Base-by-base conservation (phyloP, 2,888 invertebrate genomes). In the Mechanitis messenoides region DNA sequence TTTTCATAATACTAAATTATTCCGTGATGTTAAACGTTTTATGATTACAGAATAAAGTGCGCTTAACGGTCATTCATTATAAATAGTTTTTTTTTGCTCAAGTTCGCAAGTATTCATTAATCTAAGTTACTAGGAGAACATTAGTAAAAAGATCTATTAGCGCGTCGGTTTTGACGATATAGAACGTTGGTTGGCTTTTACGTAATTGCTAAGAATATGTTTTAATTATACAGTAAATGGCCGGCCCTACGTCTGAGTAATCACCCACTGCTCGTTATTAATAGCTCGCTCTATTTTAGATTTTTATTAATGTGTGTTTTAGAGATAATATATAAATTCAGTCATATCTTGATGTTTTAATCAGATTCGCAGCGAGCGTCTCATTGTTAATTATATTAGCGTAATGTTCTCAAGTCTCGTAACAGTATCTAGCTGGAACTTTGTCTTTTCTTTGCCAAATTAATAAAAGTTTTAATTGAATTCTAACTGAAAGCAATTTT, bases 381-480 rank as follows among this genome's bases (percentile, higher is more conserved):
- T 80, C 74, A 74, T 75, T 78, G 78, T 81, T 83, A 86, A 85
- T 85, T 85, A 80, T 84, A 81, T 86, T 79, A 83, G 77, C 81
- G 76, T 80, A 85, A 86, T 81, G 81, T 78, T 79, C 79, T 75
- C 73, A 77, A 79, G 77, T 78, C 76, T 73, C 75, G 75, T 77
- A 83, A 83, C 84, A 81, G 79, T 83, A 83, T 82, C 81, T 75
- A 62, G 60, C 62, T 64, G 60, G 58, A 66, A 77, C 79, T 79
- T 79, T 76, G 78, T 73, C 77, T 79, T 82, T 84, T 84, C 85
- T 83, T 83, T 81, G 80, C 78, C 77, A 84, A 85, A 87, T 88
- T 85, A 87, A 86, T 87, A 85, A 88, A 89, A 85, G 84, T 89
- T 89, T 89, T 87, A 89, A 88, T 88, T 86, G 85, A 86, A 87